phyloP scores from a whole-genome alignment of 2,113 vertebrate species.

The Acrocephalus arundinaceus region DNA sequence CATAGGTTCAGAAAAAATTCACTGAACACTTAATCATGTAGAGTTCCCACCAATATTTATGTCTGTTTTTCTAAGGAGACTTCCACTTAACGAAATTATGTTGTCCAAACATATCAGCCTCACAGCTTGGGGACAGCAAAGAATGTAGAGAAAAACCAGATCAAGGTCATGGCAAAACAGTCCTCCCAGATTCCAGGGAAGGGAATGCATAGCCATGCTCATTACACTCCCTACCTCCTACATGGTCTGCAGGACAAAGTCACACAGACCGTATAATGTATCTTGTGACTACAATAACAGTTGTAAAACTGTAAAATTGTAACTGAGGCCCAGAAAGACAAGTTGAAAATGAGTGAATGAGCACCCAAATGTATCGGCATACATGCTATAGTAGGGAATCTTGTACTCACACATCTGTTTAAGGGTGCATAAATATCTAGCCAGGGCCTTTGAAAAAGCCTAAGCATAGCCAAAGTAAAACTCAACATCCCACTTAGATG shows the following conservation, averaged over 20 bases:
- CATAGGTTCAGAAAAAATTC: not conserved
- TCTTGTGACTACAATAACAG: not conserved
- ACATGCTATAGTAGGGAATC: not conserved
- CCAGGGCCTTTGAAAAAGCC: not conserved
- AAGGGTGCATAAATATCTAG: not conserved
- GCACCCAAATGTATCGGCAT: rapidly evolving
- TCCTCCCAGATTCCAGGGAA: not conserved
- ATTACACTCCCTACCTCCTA: not conserved
- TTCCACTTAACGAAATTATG: conserved; percentile 13
- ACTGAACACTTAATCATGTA: not conserved
- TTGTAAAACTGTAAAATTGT: not conserved
- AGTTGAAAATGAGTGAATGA: not conserved
- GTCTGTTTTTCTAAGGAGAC: not conserved
- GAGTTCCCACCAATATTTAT: not conserved
- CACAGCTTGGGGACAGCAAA: not conserved
- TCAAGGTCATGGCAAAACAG: conserved; percentile 1
- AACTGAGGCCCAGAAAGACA: not conserved
- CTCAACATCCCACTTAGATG: not conserved
- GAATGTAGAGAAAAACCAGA: conserved; percentile 20
- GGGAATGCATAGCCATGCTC: not conserved
- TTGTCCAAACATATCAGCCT: conserved; percentile 3
- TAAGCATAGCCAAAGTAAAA: not conserved
- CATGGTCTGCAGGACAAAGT: not conserved
- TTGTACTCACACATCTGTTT: not conserved
- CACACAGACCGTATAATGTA: rapidly evolving